Base-by-base conservation (phyloP, 1,140 invertebrate species). In the Bombus superbus region DNA sequence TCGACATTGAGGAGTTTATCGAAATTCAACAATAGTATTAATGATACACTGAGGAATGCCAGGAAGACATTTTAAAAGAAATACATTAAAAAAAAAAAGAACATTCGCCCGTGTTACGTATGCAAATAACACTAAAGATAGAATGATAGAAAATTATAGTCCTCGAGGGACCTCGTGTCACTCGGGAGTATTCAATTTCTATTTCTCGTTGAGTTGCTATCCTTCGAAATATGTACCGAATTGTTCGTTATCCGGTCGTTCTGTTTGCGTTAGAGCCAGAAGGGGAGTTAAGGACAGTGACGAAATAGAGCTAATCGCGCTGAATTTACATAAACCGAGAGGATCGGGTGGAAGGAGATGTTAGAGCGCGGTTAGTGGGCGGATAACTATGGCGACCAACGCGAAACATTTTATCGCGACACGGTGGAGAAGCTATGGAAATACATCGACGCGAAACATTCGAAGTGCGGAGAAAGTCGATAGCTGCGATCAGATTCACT, bases 171-270 rank as follows among this genome's bases (percentile, higher is more conserved):
- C 38, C 22, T 28, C n/a, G n/a, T 40, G 35, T 68, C 25, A 38
- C 0, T 22, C 0, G 9, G 1, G 28, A 5, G 0, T 25, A 68
- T 44, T 68, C 22, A 53, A 44, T 66, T 32, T 53, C 32, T 28
- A 32, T 32, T 68, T 38, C 13, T 13, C 53, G 13, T 11, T 15
- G 32, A 79, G 5, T 68, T 32, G 59, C n/a, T 78, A 44, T 35
- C 57, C 53, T 35, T 40, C 5, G 25, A 53, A 40, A n/a, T 38
- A 47, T 75, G 59, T 62, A 68, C 57, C 32, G 44, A 79, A 84
- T 73, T 40, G 38, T 57, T 85, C 83, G 72, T 87, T 85, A 87
- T 44, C 53, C 59, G 59, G n/a, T 66, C 57, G 53, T 32, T 53
- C 42, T 25, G 38, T 44, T 78, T 22, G 66, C 42, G 57, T 69